These are phyloP conservation scores for Nilaparvata lugens DNA, from an alignment of 1,140 invertebrate species.

Conservation along the genomic window DNA sequence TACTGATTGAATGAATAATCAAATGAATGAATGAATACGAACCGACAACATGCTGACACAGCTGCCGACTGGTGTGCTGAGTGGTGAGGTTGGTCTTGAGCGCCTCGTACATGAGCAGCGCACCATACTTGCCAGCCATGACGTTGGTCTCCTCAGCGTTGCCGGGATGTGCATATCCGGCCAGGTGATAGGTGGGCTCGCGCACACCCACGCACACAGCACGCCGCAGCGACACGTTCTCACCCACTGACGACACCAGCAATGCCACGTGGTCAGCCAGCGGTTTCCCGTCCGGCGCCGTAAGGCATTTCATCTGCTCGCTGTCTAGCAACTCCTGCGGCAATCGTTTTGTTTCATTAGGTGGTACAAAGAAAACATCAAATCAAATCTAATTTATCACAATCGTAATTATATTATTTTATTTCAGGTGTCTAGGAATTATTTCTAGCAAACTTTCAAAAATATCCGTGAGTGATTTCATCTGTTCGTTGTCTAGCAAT, in stretches of 20 bases:
- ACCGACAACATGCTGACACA: conserved; percentile 88
- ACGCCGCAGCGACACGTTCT: conserved; percentile 74
- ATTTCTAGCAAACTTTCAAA: too few relatives aligned
- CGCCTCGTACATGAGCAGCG: conserved; percentile 57
- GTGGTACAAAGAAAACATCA: conserved; percentile 19
- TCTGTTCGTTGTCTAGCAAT: too few relatives aligned
- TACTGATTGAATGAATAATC: not conserved
- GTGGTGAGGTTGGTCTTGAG: conserved; percentile 28
- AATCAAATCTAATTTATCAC: conserved; percentile 7
- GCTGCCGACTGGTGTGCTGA: conserved; percentile 51
- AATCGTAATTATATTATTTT: not conserved
- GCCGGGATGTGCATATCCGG: conserved; percentile 66
- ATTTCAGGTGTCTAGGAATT: too few relatives aligned
- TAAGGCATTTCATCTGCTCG: conserved; percentile 54
- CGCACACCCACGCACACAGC: conserved; percentile 61
- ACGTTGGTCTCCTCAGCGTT: conserved; percentile 40
- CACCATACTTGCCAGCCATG: conserved; percentile 71
- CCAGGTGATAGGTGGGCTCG: conserved; percentile 43
- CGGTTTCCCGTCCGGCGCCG: conserved; percentile 50
- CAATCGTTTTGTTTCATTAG: too few relatives aligned
- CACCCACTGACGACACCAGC: conserved; percentile 75
- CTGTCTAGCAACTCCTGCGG: conserved; percentile 53
- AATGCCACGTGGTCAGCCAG: conserved; percentile 72
- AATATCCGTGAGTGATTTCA: too few relatives aligned
- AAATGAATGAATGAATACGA: conserved; percentile 15